A percentile compares a stretch with the other conserved stretches of the same genome.
These are phyloP conservation scores for Euleptes europaea DNA, from an alignment of 2,113 vertebrate species.

Conservation along the genomic window DNA sequence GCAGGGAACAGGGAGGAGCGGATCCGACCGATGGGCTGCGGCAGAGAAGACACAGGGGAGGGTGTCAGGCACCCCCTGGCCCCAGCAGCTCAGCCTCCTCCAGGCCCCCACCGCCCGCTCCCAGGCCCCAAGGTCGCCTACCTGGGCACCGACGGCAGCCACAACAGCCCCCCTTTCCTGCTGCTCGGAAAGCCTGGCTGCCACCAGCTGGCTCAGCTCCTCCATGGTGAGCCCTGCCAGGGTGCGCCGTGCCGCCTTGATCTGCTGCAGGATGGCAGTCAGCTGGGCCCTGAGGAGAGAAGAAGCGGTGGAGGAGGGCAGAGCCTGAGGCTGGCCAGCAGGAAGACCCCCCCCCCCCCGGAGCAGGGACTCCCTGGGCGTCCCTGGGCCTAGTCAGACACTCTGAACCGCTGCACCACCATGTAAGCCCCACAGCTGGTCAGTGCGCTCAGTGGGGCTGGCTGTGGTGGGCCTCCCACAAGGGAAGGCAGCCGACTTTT, in stretches of 20 bases:
- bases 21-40: conserved; percentile 75
- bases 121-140: background rate
- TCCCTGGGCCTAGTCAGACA: too few relatives aligned
- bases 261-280: conserved; percentile 88
- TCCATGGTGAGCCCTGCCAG: conserved; percentile 90
- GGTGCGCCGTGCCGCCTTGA: conserved; percentile 88
- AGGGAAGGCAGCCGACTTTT: background rate
- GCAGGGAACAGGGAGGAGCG: conserved; percentile 72
- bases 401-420: too few relatives aligned
- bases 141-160: conserved; percentile 62
- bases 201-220: conserved; percentile 84
- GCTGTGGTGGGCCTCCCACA: too few relatives aligned
- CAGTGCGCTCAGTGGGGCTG: too few relatives aligned
- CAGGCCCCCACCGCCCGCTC: background rate
- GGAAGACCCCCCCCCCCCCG: background rate
- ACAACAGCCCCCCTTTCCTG: conserved; percentile 67
- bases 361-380: fast-evolving
- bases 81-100: too few relatives aligned
- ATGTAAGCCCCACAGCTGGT: too few relatives aligned
- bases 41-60: conserved; percentile 26
- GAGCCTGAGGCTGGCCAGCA: background rate
- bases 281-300: conserved; percentile 77
- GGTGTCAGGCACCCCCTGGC: background rate
- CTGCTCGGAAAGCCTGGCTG: conserved; percentile 73
- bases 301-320: background rate